A percentile compares a stretch with the other conserved stretches of the same genome.
Evolutionary conservation across 2,888 invertebrate species (phyloP).

Genomic region (Falcaria lacertinaria): DNA sequence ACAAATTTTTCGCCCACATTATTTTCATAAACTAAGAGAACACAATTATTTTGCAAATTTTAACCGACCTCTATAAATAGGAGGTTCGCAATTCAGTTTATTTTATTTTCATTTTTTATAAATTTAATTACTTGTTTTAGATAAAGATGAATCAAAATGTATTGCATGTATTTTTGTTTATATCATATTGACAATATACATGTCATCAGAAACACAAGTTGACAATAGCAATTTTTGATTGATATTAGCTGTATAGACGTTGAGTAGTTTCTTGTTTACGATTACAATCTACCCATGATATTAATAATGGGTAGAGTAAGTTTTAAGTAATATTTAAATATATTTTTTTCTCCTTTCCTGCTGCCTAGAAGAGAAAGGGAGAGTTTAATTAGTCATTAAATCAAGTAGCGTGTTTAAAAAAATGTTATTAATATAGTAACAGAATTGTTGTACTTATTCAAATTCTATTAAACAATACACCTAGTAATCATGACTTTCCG

Average conservation of each 20-base stretch:
- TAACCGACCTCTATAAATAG: too few species aligned
- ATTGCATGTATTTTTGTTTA: too few species aligned
- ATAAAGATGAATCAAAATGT: too few species aligned
- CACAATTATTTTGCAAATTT: too few species aligned
- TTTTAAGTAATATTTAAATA: constrained; percentile 25
- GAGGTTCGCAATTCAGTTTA: too few species aligned
- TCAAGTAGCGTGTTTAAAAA: constrained; percentile 48
- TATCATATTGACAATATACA: too few species aligned
- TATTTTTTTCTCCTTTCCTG: constrained; percentile 67
- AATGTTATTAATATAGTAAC: constrained; percentile 47
- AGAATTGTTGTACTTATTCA: constrained; percentile 61
- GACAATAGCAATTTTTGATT: neutral
- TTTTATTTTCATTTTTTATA: too few species aligned
- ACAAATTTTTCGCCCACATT: too few species aligned
- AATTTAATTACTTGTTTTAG: too few species aligned
- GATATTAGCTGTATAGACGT: neutral
- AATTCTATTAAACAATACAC: constrained; percentile 56
- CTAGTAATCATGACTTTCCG: constrained; percentile 31
- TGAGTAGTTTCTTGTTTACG: neutral
- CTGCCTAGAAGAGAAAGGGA: constrained; percentile 76
- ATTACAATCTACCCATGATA: too few species aligned
- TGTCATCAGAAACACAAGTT: neutral
- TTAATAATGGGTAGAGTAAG: constrained; percentile 23
- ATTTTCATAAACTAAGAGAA: too few species aligned
- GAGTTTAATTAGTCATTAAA: constrained; percentile 61